Percentiles rank a stretch among this genome's conserved stretches.
These are phyloP conservation scores for Hyles vespertilio DNA, from an alignment of 1,140 invertebrate species.

Conservation along the genomic window DNA sequence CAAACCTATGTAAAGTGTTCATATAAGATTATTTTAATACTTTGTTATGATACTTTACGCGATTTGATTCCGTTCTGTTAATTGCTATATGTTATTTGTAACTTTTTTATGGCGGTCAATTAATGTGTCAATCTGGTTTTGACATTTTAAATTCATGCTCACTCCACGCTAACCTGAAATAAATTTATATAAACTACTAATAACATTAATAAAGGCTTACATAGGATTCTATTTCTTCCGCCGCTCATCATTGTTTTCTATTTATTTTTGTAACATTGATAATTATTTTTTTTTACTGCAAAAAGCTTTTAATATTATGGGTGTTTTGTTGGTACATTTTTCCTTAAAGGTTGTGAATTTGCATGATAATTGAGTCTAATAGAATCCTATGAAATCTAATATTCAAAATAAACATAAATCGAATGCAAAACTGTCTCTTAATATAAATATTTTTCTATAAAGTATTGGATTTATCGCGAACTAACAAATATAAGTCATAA, in stretches of 20 bases:
- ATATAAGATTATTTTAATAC: conserved; percentile 57
- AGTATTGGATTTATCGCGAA: conserved; percentile 49
- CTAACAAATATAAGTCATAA: conserved; percentile 35
- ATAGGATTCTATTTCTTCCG: conserved; percentile 18
- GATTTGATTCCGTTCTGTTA: conserved; percentile 26
- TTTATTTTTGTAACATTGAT: too few relatives aligned
- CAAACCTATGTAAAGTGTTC: conserved; percentile 69
- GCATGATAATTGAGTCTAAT: conserved; percentile 8
- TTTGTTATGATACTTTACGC: conserved; percentile 33
- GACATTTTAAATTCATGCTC: background rate
- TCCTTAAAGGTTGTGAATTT: conserved; percentile 21
- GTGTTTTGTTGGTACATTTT: conserved; percentile 5
- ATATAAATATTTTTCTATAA: conserved; percentile 69
- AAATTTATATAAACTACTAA: background rate
- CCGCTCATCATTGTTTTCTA: too few relatives aligned
- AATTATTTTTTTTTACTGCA: too few relatives aligned
- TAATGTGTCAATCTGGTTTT: conserved; percentile 58
- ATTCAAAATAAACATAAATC: conserved; percentile 31
- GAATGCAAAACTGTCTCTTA: conserved; percentile 40
- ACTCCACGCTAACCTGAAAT: background rate
- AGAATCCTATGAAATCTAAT: conserved; percentile 31
- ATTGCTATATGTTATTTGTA: conserved; percentile 11
- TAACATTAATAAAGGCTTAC: conserved; percentile 11
- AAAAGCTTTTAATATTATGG: too few relatives aligned
- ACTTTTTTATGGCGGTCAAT: conserved; percentile 64